Evolutionary conservation across 1,140 invertebrate genomes (phyloP), one percentile per base, ranked within the genome.

Genomic region (Heliothis virescens): DNA sequence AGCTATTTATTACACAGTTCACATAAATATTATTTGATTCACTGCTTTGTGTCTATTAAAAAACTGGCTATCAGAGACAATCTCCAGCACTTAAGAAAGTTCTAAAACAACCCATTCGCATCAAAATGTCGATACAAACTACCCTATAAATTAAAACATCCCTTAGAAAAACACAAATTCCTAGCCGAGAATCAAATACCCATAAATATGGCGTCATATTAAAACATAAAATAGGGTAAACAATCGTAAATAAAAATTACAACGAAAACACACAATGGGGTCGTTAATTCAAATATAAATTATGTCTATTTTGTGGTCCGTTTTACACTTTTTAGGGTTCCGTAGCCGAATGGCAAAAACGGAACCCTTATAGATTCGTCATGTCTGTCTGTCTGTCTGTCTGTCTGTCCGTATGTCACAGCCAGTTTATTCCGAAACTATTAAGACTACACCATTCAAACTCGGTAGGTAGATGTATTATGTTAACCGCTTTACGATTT

Each of bases 181-280:
- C 85, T 73, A 82, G 59, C 87, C 81, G 5, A 87, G 87, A 89
- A 92, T 90, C 79, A 83, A 89, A 87, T 15, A 50, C 79, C 85
- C 83, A 92, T 94, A 94, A 94, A 94, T 94, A 90, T 87, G 53
- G 84, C 76, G 80, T 83, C 86, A 89, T 94, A 94, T 94, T 94
- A 92, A 94, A 94, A 94, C 92, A 94, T 94, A 94, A 94, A 94
- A 91, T 89, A 91, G 89, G 88, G 89, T 93, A 94, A 94, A 94
- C 91, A 94, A 93, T 94, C 91, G 88, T 94, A 94, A 94, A 94
- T 94, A 93, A 94, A 92, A 88, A 93, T 93, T 91, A 93, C 90
- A 92, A 85, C 85, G 87, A 92, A 92, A 91, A 87, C 87, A 89
- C 85, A 94, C 92, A 93, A 93, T 90, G 87, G 86, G 80, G 76